These are phyloP conservation scores for Eupithecia inturbata DNA, from an alignment of 2,888 invertebrate genomes.

Conservation along the genomic window DNA sequence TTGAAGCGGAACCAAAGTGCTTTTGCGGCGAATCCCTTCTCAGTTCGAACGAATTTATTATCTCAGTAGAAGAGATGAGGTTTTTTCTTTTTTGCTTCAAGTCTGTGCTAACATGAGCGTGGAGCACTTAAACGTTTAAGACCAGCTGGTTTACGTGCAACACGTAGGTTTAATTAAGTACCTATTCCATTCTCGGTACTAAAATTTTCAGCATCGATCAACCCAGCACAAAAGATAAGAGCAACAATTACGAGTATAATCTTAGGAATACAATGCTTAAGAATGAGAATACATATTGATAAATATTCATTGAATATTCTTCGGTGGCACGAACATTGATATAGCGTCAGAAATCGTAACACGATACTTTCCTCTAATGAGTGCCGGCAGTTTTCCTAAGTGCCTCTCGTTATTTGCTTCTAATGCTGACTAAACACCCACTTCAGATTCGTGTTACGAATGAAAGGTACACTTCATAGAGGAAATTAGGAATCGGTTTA, in stretches of 20 bases:
- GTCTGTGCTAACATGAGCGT: not conserved
- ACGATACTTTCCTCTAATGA: constrained; percentile 1
- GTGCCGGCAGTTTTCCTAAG: not conserved
- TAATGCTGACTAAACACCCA: constrained; percentile 11
- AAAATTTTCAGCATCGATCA: not conserved
- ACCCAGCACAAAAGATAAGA: not conserved
- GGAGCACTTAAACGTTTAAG: not conserved
- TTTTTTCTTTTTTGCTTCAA: not conserved
- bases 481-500: constrained; percentile 3
- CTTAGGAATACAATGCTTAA: not conserved
- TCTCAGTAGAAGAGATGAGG: not conserved
- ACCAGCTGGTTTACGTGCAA: not conserved
- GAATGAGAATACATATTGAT: not conserved
- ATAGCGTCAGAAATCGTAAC: constrained; percentile 1
- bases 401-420: constrained; percentile 2
- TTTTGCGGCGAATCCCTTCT: not conserved
- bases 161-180: not conserved
- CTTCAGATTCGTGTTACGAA: constrained; percentile 5
- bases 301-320: not conserved
- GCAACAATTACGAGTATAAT: not conserved
- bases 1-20: not conserved
- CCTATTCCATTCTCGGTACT: not conserved
- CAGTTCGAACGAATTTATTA: not conserved
- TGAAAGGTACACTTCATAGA: constrained; percentile 7
- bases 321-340: not conserved